A percentile compares a stretch with the other conserved stretches of the same genome.
These are phyloP conservation scores for Aphidoletes aphidimyza DNA, from an alignment of 2,888 invertebrate species.

Conservation along the genomic window DNA sequence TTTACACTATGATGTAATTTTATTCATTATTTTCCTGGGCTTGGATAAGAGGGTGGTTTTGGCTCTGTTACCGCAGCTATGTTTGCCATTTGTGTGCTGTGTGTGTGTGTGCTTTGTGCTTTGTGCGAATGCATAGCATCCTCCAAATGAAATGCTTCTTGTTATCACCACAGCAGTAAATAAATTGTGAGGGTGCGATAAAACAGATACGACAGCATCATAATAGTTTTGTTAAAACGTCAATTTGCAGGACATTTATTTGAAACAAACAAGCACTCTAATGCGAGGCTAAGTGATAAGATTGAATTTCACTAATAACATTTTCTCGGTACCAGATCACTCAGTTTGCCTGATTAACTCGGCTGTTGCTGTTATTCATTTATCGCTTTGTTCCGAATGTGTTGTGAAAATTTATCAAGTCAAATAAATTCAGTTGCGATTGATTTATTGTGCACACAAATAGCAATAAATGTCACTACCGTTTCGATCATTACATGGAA, in stretches of 20 bases:
- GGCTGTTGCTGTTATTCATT: neutral
- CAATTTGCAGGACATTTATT: slow-evolving; percentile 48
- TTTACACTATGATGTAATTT: slow-evolving; percentile 56
- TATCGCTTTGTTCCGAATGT: neutral
- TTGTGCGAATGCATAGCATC: neutral
- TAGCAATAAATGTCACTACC: neutral
- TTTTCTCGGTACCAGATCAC: neutral
- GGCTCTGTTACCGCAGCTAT: slow-evolving; percentile 15
- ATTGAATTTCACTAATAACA: slow-evolving; percentile 16
- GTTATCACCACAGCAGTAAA: too few relatives aligned
- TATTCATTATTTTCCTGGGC: slow-evolving; percentile 55
- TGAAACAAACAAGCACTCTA: slow-evolving; percentile 36
- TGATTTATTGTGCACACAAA: neutral
- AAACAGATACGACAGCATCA: slow-evolving; percentile 7
- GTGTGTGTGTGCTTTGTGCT: neutral
- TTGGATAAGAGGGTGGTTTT: slow-evolving; percentile 54
- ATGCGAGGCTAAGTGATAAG: neutral
- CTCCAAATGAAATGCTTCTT: too few relatives aligned
- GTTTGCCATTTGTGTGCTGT: neutral
- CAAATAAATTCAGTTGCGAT: neutral
- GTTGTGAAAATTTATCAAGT: neutral
- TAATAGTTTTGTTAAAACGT: slow-evolving; percentile 49
- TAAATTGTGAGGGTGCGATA: slow-evolving; percentile 9
- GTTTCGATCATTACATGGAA: neutral
- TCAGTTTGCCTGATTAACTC: too few relatives aligned